Evolutionary conservation across 2,113 vertebrate species (phyloP).

Genomic region (Oreochromis aureus): DNA sequence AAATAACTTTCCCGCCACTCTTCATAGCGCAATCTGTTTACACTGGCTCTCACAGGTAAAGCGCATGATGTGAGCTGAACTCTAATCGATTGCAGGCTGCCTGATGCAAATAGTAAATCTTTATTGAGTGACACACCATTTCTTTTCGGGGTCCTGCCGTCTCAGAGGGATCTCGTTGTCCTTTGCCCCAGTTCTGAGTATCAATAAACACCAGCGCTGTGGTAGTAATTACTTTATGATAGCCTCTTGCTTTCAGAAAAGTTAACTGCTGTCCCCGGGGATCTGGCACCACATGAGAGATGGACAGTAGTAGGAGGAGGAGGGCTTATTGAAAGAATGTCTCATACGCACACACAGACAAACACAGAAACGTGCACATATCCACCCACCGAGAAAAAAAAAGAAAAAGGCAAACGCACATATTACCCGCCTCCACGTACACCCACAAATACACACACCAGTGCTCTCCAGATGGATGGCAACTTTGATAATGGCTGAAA

Average conservation of each 20-base stretch:
- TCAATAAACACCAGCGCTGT: slow-evolving; percentile 38
- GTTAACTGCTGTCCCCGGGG: slow-evolving; percentile 24
- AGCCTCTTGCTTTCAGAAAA: slow-evolving; percentile 28
- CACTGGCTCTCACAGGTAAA: background rate
- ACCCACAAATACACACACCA: slow-evolving; percentile 1
- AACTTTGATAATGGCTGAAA: slow-evolving; percentile 51
- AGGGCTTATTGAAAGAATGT: slow-evolving; percentile 1
- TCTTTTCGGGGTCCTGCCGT: slow-evolving; percentile 32
- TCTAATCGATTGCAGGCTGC: slow-evolving; percentile 37
- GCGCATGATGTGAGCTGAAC: background rate
- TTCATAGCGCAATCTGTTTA: background rate
- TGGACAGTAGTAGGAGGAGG: background rate
- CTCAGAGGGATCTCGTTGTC: slow-evolving; percentile 7
- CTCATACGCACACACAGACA: background rate
- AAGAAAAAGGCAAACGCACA: background rate
- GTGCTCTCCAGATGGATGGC: slow-evolving; percentile 38
- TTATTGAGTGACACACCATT: slow-evolving; percentile 44
- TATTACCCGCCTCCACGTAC: background rate
- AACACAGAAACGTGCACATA: background rate
- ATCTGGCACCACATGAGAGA: background rate
- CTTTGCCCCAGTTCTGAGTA: slow-evolving; percentile 19
- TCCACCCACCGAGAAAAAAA: background rate
- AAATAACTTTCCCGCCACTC: background rate
- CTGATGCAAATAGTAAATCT: slow-evolving; percentile 52
- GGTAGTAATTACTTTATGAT: slow-evolving; percentile 45